Percentiles rank a stretch among this genome's conserved stretches.
Evolutionary conservation across 2,113 vertebrate genomes (phyloP).

Genomic region (Amazona vittata): DNA sequence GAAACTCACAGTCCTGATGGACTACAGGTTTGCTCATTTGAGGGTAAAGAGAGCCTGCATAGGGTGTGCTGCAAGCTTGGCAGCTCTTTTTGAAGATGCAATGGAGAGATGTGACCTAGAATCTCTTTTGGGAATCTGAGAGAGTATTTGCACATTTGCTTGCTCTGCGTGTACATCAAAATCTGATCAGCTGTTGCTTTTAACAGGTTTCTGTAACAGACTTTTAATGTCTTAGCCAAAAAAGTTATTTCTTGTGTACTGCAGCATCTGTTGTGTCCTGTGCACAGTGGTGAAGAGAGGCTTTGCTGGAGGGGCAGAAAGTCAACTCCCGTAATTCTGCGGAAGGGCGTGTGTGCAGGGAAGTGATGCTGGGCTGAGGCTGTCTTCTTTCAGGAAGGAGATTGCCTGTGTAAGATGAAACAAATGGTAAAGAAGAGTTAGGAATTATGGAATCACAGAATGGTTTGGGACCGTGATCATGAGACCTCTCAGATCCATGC

Average conservation of each 20-base stretch:
- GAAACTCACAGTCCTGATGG: neutral
- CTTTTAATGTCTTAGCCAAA: neutral
- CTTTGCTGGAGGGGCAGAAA: neutral
- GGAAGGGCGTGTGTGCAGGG: neutral
- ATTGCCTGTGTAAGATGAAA: neutral
- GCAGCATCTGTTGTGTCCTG: neutral
- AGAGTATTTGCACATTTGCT: neutral
- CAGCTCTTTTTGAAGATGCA: neutral
- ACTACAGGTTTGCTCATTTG: neutral
- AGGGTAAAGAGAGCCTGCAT: neutral
- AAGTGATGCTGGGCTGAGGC: neutral
- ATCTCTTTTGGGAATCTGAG: neutral
- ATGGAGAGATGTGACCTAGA: neutral
- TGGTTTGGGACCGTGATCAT: neutral
- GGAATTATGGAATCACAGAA: neutral
- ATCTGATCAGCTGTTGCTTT: neutral
- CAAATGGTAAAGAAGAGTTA: neutral
- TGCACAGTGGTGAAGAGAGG: neutral
- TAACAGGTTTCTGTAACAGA: neutral
- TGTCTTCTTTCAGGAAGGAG: neutral
- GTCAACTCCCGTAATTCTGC: neutral
- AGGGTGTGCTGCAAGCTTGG: neutral
- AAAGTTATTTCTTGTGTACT: neutral
- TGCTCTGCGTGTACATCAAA: neutral
- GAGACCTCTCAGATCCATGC: neutral